Base-by-base conservation (phyloP, 53 echinoderm and acorn worm species). In the Pentamera pediparva region DNA sequence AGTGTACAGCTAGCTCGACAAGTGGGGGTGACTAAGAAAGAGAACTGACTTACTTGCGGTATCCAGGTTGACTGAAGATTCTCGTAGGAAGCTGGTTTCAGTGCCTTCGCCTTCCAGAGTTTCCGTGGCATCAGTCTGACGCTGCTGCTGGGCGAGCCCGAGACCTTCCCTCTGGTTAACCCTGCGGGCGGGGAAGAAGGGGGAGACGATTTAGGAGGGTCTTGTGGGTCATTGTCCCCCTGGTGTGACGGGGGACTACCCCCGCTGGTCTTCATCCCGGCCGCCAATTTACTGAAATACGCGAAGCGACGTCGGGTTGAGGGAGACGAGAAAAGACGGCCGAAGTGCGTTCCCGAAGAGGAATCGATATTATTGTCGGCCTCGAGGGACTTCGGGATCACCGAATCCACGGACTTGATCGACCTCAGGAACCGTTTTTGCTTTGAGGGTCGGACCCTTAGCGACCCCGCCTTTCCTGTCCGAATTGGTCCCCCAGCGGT, bases 81-180 rank as follows among this genome's bases (percentile, higher is more conserved):
- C 35, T 29, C 41, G 67, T 38, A 40, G 13, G 52, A 21, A 22
- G 73, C 52, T 52, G 73, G 73, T 53, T 72, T 72, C 52, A 18
- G 4, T 45, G 67, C 67, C 67, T 72, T 72, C 54, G 35, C 55
- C 70, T 70, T 70, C 73, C 73, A 72, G 26, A 51, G 73, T 54
- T 72, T 72, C 53, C 73, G 53, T n/a, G 73, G 73, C 73, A 72
- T 72, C 34, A 72, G 73, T 72, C 73, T 54, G 73, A 2, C 53
- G 36, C 53, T 72, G 32, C 33, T 49, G 10, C 73, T 30, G 7
- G 73, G 54, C 34, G 73, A 29, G 10, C 73, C 73, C 52, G 73
- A 17, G 1, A 53, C 17, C 48, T 72, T 72, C 13, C 52, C 73
- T 53, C 53, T 32, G 22, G 52, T 32, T 19, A 54, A 32, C 32